A percentile compares a stretch with the other conserved stretches of the same genome.
phyloP scores from a whole-genome alignment of 2,888 invertebrate genomes.

The Zelleria hepariella region DNA sequence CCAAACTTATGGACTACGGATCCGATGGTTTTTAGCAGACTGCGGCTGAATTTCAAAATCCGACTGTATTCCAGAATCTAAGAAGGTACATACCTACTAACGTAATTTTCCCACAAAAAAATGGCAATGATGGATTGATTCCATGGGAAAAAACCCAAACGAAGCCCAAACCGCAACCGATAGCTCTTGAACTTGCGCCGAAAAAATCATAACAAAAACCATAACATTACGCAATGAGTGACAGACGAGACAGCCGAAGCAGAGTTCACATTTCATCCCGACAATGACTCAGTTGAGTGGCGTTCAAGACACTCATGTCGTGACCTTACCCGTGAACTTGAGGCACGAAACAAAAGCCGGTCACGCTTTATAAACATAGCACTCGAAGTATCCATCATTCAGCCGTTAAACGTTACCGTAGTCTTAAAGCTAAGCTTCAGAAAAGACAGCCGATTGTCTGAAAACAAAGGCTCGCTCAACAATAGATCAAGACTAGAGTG shows the following conservation, averaged over 20 bases:
- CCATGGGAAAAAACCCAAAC: no score
- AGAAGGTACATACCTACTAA: no score
- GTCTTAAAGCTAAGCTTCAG: constrained; percentile 26
- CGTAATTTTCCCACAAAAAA: no score
- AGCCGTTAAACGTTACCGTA: constrained; percentile 17
- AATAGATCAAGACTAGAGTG: constrained; percentile 37
- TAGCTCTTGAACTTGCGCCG: background rate
- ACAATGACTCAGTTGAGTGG: background rate
- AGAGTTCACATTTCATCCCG: background rate
- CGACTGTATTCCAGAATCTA: no score
- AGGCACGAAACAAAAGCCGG: constrained; percentile 30
- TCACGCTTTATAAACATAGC: constrained; percentile 29
- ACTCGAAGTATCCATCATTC: constrained; percentile 47
- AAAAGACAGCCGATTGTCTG: constrained; percentile 53
- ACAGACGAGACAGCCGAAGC: background rate
- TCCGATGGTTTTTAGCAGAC: no score
- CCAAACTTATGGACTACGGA: no score
- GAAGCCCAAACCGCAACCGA: background rate
- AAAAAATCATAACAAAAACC: background rate
- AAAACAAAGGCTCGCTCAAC: constrained; percentile 54
- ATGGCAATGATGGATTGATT: no score
- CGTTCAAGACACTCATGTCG: background rate
- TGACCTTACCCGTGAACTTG: constrained; percentile 33
- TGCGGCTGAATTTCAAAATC: no score
- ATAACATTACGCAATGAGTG: background rate